phyloP scores from a whole-genome alignment of 2,113 vertebrate genomes.

The Daboia siamensis region DNA sequence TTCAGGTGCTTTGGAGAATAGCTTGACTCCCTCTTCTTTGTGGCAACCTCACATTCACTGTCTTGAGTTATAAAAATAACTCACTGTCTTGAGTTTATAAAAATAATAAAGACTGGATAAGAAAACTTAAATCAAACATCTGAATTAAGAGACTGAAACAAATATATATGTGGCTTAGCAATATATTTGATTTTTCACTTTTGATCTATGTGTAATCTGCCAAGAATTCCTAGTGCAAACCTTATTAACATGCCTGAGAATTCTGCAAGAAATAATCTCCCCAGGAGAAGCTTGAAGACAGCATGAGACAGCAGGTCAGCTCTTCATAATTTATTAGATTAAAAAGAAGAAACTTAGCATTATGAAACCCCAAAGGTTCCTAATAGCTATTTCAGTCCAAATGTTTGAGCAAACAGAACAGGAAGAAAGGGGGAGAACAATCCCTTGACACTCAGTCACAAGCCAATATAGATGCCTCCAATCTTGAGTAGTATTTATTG shows the following conservation, averaged over 20 bases:
- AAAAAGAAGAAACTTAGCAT: constrained; percentile 19
- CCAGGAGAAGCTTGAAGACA: neutral
- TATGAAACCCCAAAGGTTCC: constrained; percentile 11
- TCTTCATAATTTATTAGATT: constrained; percentile 13
- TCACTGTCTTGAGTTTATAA: neutral
- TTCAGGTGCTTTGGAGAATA: no score
- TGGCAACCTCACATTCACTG: no score
- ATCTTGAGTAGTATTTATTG: neutral
- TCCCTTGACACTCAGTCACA: neutral
- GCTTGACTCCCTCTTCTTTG: no score
- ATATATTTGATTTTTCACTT: neutral
- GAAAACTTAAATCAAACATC: neutral
- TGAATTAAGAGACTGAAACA: neutral
- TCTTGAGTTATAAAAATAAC: no score
- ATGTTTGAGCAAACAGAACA: constrained; percentile 1
- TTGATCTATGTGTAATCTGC: neutral
- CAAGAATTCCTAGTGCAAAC: neutral
- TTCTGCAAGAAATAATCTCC: neutral
- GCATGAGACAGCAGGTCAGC: neutral
- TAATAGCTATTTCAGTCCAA: constrained; percentile 21
- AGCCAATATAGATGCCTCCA: neutral
- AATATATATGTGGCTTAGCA: neutral
- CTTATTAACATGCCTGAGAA: constrained; percentile 4
- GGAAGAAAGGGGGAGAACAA: neutral
- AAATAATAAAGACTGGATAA: neutral